Evolutionary conservation across 2,888 invertebrate genomes (phyloP).

Genomic region (Cephus spinipes): DNA sequence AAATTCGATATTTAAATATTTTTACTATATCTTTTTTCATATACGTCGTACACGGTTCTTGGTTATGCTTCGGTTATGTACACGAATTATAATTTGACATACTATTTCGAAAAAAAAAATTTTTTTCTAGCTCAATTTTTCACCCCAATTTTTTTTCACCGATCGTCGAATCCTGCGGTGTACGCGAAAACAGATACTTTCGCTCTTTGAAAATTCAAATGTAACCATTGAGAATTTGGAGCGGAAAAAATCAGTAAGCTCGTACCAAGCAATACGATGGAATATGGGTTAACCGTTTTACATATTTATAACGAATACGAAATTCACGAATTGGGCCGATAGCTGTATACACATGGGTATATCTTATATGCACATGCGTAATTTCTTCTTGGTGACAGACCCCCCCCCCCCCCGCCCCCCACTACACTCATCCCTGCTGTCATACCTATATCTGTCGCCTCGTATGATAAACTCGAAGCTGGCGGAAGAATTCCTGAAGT

Average conservation of each 20-base stretch:
- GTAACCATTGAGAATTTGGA: slow-evolving; percentile 27
- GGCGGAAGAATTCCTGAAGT: slow-evolving; percentile 8
- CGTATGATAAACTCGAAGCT: not conserved
- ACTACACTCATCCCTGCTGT: not conserved
- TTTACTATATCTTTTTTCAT: too few relatives aligned
- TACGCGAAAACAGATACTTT: not conserved
- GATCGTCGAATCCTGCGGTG: not conserved
- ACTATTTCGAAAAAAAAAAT: too few relatives aligned
- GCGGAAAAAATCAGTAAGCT: slow-evolving; percentile 35
- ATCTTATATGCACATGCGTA: slow-evolving; percentile 13
- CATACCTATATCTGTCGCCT: not conserved
- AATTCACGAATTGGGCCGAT: slow-evolving; percentile 1
- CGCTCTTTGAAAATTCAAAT: slow-evolving; percentile 2
- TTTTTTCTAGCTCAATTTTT: too few relatives aligned
- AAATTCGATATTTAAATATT: not conserved
- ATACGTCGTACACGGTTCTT: too few relatives aligned
- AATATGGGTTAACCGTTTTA: slow-evolving; percentile 54
- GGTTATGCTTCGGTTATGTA: too few relatives aligned
- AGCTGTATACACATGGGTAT: slow-evolving; percentile 8
- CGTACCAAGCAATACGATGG: slow-evolving; percentile 42
- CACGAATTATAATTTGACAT: too few relatives aligned
- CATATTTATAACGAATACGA: slow-evolving; percentile 41
- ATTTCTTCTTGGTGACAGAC: not conserved
- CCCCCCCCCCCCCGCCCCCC: not conserved
- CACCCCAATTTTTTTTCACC: too few relatives aligned